Conservation (phyloP, 2,797 vertebrate species). For the Gouania willdenowi region DNA sequence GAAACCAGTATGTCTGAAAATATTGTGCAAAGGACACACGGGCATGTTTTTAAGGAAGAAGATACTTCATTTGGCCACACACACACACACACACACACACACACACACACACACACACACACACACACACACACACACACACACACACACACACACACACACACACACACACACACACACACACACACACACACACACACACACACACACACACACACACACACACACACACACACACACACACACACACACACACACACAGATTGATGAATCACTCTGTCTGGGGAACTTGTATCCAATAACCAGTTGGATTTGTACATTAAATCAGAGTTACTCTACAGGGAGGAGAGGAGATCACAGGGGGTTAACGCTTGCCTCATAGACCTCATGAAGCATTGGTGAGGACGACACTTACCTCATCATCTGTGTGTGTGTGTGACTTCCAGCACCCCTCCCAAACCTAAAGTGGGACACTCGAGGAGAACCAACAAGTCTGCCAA, state of each 20-base stretch:
- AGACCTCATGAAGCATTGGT: slow-evolving; percentile 23
- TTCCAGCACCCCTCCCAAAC: slow-evolving; percentile 1
- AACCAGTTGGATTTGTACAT: slow-evolving; percentile 1
- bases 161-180: too few species aligned
- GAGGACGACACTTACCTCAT: slow-evolving; percentile 32
- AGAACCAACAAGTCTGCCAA: slow-evolving; percentile 12
- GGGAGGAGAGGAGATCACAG: slow-evolving; percentile 20
- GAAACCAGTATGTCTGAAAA: too few species aligned
- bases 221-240: too few species aligned
- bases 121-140: too few species aligned
- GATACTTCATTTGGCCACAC: too few species aligned
- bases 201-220: too few species aligned
- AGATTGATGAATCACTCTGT: slow-evolving; percentile 19
- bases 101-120: too few species aligned
- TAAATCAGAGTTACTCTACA: slow-evolving; percentile 15
- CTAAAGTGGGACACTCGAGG: not conserved
- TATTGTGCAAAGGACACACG: too few species aligned
- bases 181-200: too few species aligned
- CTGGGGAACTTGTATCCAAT: not conserved
- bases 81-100: too few species aligned
- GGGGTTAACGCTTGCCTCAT: slow-evolving; percentile 39
- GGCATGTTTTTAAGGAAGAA: too few species aligned
- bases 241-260: not conserved
- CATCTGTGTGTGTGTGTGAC: slow-evolving; percentile 1
- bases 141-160: too few species aligned